A percentile compares a stretch with the other conserved stretches of the same genome.
These are phyloP conservation scores for Rhabdomys pumilio DNA, from an alignment of 2,797 vertebrate species.

Conservation along the genomic window DNA sequence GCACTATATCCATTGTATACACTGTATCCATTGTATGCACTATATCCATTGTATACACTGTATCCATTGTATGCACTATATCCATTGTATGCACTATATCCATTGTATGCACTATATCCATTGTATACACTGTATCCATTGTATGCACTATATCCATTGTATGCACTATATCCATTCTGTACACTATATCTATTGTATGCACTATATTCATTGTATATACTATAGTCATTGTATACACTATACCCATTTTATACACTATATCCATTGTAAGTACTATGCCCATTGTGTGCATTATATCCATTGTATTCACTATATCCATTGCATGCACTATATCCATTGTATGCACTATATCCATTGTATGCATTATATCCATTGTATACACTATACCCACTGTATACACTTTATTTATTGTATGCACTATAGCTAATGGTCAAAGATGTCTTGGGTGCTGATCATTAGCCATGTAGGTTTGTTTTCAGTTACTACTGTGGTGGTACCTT, in stretches of 20 bases:
- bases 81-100: neutral
- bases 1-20: neutral
- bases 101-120: neutral
- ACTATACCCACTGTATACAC: neutral
- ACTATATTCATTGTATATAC: neutral
- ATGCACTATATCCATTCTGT: neutral
- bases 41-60: neutral
- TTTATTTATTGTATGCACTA: neutral
- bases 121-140: neutral
- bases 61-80: neutral
- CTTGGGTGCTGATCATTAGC: conserved; percentile 24
- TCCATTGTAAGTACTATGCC: neutral
- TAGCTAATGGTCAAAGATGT: neutral
- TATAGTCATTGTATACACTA: neutral
- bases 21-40: neutral
- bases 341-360: neutral
- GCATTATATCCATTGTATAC: neutral
- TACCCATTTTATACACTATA: neutral
- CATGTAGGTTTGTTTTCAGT: neutral
- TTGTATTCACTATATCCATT: neutral
- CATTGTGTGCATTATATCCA: neutral
- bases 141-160: neutral
- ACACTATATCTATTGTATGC: neutral
- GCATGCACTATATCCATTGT: neutral
- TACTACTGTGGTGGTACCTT: neutral